These are phyloP conservation scores for Diuraphis noxia DNA, from an alignment of 1,140 invertebrate genomes.

Conservation along the genomic window DNA sequence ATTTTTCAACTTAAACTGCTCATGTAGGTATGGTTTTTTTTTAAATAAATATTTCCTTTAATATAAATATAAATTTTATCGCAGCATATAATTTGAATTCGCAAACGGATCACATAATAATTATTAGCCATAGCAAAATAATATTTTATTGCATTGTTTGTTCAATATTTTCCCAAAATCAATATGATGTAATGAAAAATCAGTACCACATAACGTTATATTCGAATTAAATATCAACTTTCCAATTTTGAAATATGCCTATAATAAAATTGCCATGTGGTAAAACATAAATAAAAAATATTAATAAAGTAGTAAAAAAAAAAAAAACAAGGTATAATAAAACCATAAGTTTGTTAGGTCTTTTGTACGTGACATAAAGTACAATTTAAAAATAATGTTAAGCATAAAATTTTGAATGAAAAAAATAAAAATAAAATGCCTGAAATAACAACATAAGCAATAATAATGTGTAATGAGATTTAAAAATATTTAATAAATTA, in stretches of 20 bases:
- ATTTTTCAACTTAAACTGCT: not conserved
- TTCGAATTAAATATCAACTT: not conserved
- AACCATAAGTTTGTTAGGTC: not conserved
- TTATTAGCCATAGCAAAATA: not conserved
- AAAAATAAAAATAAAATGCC: not conserved
- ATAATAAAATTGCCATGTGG: slow-evolving; percentile 1
- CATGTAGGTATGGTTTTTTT: not conserved
- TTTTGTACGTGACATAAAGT: slow-evolving; percentile 4
- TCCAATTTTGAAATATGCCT: not conserved
- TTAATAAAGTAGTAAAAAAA: slow-evolving; percentile 17
- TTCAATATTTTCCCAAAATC: not conserved
- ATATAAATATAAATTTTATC: not conserved
- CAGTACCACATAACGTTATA: not conserved
- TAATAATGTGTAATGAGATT: not conserved
- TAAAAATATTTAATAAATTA: not conserved
- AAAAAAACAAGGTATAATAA: slow-evolving; percentile 5
- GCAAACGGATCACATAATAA: not conserved
- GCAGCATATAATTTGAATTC: not conserved
- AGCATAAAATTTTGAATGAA: not conserved
- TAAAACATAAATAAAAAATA: not conserved
- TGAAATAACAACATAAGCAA: not conserved
- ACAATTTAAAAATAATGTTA: not conserved
- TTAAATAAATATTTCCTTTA: not conserved
- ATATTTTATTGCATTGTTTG: not conserved
- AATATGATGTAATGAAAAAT: not conserved